Base-by-base conservation (phyloP, 2,113 vertebrate species). In the Apeltes quadracus region DNA sequence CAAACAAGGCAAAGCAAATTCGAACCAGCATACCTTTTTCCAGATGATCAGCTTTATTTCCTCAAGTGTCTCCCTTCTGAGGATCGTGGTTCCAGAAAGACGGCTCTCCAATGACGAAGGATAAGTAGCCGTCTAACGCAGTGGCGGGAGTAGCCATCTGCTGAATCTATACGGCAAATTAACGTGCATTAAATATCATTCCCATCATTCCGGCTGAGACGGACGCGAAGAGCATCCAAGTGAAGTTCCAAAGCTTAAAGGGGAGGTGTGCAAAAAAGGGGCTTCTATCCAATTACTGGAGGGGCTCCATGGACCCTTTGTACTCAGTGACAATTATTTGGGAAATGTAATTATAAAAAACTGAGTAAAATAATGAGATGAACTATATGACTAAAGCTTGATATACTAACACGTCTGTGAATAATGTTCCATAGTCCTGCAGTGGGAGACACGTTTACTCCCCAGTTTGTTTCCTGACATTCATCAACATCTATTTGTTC, bases 31-130 rank as follows among this genome's bases (percentile, higher is more conserved):
- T 73, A 71, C 67, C 61, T 74, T 71, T 71, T 86, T 84, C 76
- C 81, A 85, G 38, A 66, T 53, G 75, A 88, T 82, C 78, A 23
- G 73, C 54, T 76, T 76, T 36, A 68, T 70, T 57, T 82, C 58
- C 82, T 59, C 58, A 71, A 20, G 65, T 77, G 44, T 72, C 61
- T 43, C 41, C 27, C 69, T 38, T 62, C 63, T 23, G 50, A 67
- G 16, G 64, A 55, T 72, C 69, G 44, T 70, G 41, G 38, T 75
- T 75, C 25, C 63, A 77, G 61, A 77, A 44, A 34, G 61, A 59
- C 55, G 15, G 46, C 36, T n/a, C 63, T 61, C 48, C 57, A 50
- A 39, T 46, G 64, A 82, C 61, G 68, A 75, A 70, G 65, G 78
- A 75, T 54, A 70, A 79, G 48, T 61, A 64, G 55, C 29, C 22